A percentile compares a stretch with the other conserved stretches of the same genome.
These are phyloP conservation scores for Erythrocebus patas DNA, from an alignment of 2,113 vertebrate genomes.

Conservation along the genomic window DNA sequence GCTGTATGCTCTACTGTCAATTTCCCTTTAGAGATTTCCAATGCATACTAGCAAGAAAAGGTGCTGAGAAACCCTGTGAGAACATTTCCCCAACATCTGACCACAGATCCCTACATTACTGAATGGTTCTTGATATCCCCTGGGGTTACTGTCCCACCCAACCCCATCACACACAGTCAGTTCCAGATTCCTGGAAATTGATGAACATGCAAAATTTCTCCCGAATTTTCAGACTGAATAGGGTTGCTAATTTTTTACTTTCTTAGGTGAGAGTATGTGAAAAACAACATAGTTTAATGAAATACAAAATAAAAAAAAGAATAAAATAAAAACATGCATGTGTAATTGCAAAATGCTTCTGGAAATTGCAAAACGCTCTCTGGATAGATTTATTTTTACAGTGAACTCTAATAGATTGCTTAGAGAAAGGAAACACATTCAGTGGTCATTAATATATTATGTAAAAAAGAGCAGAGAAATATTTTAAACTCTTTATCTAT, in stretches of 20 bases:
- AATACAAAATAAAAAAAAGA: not conserved
- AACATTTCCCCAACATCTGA: not conserved
- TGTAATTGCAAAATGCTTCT: not conserved
- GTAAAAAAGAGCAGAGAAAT: not conserved
- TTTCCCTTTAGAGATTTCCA: not conserved
- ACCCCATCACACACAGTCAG: too few relatives aligned
- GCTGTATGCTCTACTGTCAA: not conserved
- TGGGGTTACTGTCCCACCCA: too few relatives aligned
- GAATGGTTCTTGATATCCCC: not conserved
- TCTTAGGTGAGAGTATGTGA: not conserved
- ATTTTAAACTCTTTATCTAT: not conserved
- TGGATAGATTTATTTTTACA: not conserved
- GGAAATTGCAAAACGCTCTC: not conserved
- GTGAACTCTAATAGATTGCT: not conserved
- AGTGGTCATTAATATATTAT: not conserved
- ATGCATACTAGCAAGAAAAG: not conserved
- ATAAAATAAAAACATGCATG: not conserved
- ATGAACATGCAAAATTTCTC: not conserved
- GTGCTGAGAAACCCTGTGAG: not conserved
- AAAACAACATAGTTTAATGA: slow-evolving; percentile 4
- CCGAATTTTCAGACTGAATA: not conserved
- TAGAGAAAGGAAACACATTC: slow-evolving; percentile 16
- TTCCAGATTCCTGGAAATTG: not conserved
- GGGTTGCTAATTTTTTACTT: not conserved
- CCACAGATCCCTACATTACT: not conserved